A percentile compares a stretch with the other conserved stretches of the same genome.
These are phyloP conservation scores for Hemibagrus wyckioides DNA, from an alignment of 2,113 vertebrate genomes.

Conservation along the genomic window DNA sequence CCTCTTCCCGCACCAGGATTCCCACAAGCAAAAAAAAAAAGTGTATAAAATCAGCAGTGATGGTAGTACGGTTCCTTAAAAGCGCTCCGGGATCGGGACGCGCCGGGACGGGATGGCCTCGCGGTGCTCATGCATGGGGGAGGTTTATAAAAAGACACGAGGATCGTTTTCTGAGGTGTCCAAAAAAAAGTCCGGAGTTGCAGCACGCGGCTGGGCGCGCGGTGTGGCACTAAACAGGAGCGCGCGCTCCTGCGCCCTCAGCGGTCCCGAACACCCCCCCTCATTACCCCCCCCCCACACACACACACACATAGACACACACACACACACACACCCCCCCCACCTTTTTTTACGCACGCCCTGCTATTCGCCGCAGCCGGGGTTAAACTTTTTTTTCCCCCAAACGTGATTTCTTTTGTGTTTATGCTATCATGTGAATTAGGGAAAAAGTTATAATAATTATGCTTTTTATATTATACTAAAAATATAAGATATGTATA, in stretches of 20 bases:
- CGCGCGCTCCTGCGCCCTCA: not conserved
- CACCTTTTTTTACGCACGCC: conserved; percentile 18
- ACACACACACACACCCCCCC: too few species aligned
- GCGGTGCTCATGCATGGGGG: not conserved
- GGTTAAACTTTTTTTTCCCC: not conserved
- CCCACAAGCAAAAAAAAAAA: not conserved
- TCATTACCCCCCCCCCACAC: too few species aligned
- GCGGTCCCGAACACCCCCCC: not conserved
- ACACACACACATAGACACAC: too few species aligned
- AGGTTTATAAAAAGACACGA: not conserved
- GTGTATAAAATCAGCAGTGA: not conserved
- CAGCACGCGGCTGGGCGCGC: not conserved
- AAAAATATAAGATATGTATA: too few species aligned
- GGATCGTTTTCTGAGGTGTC: not conserved
- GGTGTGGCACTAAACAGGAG: not conserved
- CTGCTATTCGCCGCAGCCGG: not conserved
- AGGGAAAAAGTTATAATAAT: not conserved
- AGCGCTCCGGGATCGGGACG: not conserved
- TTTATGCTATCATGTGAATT: not conserved
- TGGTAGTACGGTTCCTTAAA: not conserved
- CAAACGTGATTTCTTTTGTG: not conserved
- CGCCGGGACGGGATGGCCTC: not conserved
- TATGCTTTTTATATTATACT: not conserved
- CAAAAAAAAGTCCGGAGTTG: not conserved
- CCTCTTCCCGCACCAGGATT: not conserved